Base-by-base conservation (phyloP, 1,140 invertebrate genomes). In the Bemisia tabaci region DNA sequence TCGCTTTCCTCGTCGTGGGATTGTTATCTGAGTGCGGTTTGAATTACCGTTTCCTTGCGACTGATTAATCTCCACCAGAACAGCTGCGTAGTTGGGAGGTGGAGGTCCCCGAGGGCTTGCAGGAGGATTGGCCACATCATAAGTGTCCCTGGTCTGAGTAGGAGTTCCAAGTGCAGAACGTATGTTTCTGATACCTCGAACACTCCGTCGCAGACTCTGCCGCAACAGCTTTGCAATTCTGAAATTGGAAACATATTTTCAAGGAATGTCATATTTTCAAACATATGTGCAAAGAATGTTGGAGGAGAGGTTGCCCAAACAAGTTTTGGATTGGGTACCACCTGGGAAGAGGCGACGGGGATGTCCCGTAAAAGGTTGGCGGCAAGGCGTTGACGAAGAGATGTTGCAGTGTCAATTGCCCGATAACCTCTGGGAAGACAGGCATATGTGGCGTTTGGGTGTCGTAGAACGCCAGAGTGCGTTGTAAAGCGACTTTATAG, bases 121-220 rank as follows among this genome's bases (percentile, higher is more conserved):
- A 62, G 60, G 63, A 24, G 61, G 27, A n/a, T 24, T 9, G 12
- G 12, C 23, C 22, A 48, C 25, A 25, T n/a, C 26, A 60, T 23
- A 60, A 2, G 24, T n/a, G 1, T 22, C 17, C 2, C 26, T 62
- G 23, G 17, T 60, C 25, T 23, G 22, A 1, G 22, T n/a, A 39
- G 21, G 64, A 58, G 5, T 48, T 0, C 85, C 82, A 0, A 81
- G 78, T 22, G 80, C 80, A 65, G 85, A 84, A 70, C 83, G 81
- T 0, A 78, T 80, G 63, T 78, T 81, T 24, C 81, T 79, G 39
- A 87, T 78, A 61, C 89, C 82, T 58, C 90, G 79, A 59, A 92
- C 86, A 73, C 90, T 92, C 39, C 89, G 78, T n/a, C 90, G 76
- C 26, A 93, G 83, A 72, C 89, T 91, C 72, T 89, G 86, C 1